A percentile compares a stretch with the other conserved stretches of the same genome.
These are phyloP conservation scores for Sturmia bella DNA, from an alignment of 2,888 invertebrate genomes.

Conservation along the genomic window DNA sequence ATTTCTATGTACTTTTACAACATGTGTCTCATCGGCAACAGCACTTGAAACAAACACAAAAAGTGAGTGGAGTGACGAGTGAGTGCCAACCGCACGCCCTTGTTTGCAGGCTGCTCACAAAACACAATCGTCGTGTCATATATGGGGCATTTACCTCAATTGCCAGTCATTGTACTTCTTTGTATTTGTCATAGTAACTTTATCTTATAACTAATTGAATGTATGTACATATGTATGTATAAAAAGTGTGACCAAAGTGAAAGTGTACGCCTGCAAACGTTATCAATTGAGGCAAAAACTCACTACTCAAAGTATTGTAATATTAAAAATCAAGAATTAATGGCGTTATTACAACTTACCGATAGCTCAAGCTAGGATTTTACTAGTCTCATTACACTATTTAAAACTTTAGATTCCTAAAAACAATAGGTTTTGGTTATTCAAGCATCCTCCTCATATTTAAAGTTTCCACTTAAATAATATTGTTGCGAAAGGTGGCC, in stretches of 20 bases:
- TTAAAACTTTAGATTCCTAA: too few species aligned
- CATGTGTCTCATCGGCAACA: slow-evolving; percentile 14
- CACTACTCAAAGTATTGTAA: too few species aligned
- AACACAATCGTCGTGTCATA: slow-evolving; percentile 22
- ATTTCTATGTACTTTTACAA: slow-evolving; percentile 24
- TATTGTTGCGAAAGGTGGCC: too few species aligned
- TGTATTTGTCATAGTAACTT: slow-evolving; percentile 37
- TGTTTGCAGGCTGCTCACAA: slow-evolving; percentile 13
- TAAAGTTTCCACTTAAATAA: too few species aligned
- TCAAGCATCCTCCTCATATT: too few species aligned
- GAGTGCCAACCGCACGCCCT: neutral
- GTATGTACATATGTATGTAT: slow-evolving; percentile 32
- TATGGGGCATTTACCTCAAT: slow-evolving; percentile 57
- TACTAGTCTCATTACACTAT: too few species aligned
- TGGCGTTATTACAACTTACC: too few species aligned
- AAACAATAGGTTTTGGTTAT: too few species aligned
- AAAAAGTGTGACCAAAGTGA: slow-evolving; percentile 63
- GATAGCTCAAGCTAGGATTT: too few species aligned
- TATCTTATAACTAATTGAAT: slow-evolving; percentile 57
- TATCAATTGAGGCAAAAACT: slow-evolving; percentile 15
- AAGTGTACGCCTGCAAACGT: slow-evolving; percentile 28
- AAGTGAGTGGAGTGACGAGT: neutral
- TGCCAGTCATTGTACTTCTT: slow-evolving; percentile 8
- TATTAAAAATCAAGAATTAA: too few species aligned
- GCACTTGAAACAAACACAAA: slow-evolving; percentile 5